Percentiles rank a stretch among this genome's conserved stretches.
Evolutionary conservation across 2,797 vertebrate species (phyloP).

Genomic region (Erithacus rubecula): DNA sequence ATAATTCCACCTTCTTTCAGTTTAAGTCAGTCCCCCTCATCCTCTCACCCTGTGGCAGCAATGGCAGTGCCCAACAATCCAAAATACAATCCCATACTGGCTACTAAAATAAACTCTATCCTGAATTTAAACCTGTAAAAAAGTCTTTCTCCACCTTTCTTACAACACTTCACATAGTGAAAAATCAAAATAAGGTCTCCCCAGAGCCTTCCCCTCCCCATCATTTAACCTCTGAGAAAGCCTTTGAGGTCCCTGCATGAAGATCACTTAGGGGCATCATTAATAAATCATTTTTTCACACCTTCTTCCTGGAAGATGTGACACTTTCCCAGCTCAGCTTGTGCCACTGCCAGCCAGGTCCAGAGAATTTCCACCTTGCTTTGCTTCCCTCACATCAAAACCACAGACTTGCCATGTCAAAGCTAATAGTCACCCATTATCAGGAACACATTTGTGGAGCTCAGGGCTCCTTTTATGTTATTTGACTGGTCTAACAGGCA

Average conservation of each 20-base stretch:
- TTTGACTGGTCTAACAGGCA: conserved; percentile 2
- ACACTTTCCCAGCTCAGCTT: not conserved
- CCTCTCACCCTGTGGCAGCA: not conserved
- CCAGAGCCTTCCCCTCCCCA: not conserved
- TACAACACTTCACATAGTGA: not conserved
- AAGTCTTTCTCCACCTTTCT: not conserved
- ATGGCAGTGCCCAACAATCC: not conserved
- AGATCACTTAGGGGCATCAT: not conserved
- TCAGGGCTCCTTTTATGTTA: not conserved
- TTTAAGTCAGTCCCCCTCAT: not conserved
- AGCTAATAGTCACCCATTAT: not conserved
- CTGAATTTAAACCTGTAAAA: not conserved
- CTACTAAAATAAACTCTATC: not conserved
- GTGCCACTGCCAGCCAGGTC: not conserved
- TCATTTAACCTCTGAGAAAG: not conserved
- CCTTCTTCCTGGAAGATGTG: not conserved
- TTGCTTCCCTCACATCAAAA: not conserved
- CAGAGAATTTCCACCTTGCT: not conserved
- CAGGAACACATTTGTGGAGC: not conserved
- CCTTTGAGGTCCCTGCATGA: not conserved
- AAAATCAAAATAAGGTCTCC: not conserved
- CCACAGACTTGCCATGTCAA: not conserved
- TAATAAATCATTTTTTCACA: not conserved
- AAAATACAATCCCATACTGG: not conserved
- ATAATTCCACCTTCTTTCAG: not conserved